Conservation (phyloP, 1,140 invertebrate genomes). For the Pogonomyrmex barbatus region DNA sequence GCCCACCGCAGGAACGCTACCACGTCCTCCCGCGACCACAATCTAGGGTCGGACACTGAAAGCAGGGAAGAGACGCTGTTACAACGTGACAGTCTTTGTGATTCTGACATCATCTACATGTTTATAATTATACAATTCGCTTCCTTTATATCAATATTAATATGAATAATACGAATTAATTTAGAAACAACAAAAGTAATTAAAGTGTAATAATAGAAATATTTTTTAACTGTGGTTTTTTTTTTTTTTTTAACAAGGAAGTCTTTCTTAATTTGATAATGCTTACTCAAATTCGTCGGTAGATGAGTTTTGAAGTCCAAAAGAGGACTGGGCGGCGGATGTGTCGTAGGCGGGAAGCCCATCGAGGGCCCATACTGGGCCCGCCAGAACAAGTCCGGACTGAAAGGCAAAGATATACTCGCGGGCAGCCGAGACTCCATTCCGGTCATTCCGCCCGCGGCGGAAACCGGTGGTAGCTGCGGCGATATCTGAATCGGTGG, state of each 20-base stretch:
- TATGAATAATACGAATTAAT: not conserved
- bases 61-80: constrained; percentile 60
- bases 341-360: constrained; percentile 88
- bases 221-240: not conserved
- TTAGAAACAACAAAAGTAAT: not conserved
- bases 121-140: not conserved
- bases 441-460: constrained; percentile 86
- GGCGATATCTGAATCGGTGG: constrained; percentile 87
- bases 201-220: not conserved
- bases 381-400: constrained; percentile 92
- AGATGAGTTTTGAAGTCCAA: constrained; percentile 95
- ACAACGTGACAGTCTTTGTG: not conserved
- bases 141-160: not conserved
- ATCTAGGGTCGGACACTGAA: constrained; percentile 93
- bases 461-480: constrained; percentile 88
- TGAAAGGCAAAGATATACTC: constrained; percentile 89
- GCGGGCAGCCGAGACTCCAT: constrained; percentile 88
- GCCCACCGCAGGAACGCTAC: constrained; percentile 95
- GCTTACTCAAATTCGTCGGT: constrained; percentile 90
- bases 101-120: not conserved
- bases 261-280: constrained; percentile 1
- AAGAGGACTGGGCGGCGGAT: constrained; percentile 89
- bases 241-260: too few species aligned
- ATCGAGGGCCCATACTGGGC: constrained; percentile 88
- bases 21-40: constrained; percentile 97